A percentile compares a stretch with the other conserved stretches of the same genome.
Evolutionary conservation across 2,888 invertebrate genomes (phyloP).

Genomic region (Andrena chrysosceles): DNA sequence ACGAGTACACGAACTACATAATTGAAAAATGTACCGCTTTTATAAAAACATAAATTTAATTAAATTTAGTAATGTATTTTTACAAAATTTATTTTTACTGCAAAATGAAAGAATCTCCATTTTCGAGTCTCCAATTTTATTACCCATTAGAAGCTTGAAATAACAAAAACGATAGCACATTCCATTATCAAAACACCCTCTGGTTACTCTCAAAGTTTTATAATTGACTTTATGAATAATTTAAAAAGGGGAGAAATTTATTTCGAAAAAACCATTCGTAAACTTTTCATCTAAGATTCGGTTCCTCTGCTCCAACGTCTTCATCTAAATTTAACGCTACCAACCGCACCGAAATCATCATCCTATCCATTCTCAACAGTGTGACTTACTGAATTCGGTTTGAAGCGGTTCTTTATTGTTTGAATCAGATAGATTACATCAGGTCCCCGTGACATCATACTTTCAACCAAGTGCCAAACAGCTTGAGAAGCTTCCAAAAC

Average conservation of each 20-base stretch:
- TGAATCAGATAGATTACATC: constrained; percentile 39
- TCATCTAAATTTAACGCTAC: background rate
- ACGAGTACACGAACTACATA: background rate
- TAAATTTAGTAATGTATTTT: no score
- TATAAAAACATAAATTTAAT: no score
- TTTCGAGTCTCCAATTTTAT: no score
- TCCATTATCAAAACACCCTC: constrained; percentile 6
- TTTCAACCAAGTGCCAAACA: constrained; percentile 60
- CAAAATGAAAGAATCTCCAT: no score
- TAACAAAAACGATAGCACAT: background rate
- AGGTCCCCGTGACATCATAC: constrained; percentile 57
- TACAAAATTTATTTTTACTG: no score
- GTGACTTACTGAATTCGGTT: constrained; percentile 48
- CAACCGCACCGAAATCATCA: constrained; percentile 24
- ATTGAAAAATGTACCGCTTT: background rate
- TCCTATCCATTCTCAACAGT: constrained; percentile 34
- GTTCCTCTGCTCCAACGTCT: background rate
- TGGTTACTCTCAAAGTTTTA: background rate
- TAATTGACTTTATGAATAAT: background rate
- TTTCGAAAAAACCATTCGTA: background rate
- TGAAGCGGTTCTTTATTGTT: constrained; percentile 60
- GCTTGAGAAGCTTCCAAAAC: constrained; percentile 65
- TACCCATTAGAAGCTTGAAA: background rate
- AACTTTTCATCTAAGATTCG: background rate
- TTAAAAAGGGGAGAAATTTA: background rate